phyloP scores from a whole-genome alignment of 2,888 invertebrate species.

The Euproctis similis region DNA sequence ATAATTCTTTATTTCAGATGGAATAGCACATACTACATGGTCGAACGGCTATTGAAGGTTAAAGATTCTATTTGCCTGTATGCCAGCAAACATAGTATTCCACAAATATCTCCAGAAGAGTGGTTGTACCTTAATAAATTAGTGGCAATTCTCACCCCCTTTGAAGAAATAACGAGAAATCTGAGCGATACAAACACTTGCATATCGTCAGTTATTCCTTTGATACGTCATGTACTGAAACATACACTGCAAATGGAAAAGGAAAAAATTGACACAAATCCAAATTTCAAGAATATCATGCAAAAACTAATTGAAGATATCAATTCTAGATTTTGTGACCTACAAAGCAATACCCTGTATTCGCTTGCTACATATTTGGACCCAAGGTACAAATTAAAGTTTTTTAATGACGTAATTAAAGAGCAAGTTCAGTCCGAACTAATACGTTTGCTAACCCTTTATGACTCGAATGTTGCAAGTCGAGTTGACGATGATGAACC shows the following conservation, averaged over 20 bases:
- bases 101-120: slow-evolving; percentile 1
- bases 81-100: not conserved
- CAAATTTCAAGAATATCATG: slow-evolving; percentile 7
- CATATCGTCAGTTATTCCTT: slow-evolving; percentile 1
- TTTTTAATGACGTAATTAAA: slow-evolving; percentile 9
- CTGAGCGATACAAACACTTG: not conserved
- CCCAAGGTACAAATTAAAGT: slow-evolving; percentile 6
- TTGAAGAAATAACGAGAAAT: slow-evolving; percentile 2
- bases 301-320: slow-evolving; percentile 8
- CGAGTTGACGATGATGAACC: slow-evolving; percentile 3
- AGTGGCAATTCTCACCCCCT: not conserved
- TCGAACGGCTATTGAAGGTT: no score
- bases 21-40: no score
- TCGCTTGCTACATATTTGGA: slow-evolving; percentile 8
- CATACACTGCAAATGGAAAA: slow-evolving; percentile 8
- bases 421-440: slow-evolving; percentile 11
- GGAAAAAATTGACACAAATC: slow-evolving; percentile 7
- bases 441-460: slow-evolving; percentile 8
- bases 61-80: no score
- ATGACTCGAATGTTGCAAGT: slow-evolving; percentile 3
- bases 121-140: slow-evolving; percentile 1
- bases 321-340: slow-evolving; percentile 7
- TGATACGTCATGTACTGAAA: slow-evolving; percentile 8
- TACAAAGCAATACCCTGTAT: slow-evolving; percentile 5
- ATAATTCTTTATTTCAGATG: no score